Base-by-base conservation (phyloP, 2,888 invertebrate genomes). In the Drosophila mercatorum region DNA sequence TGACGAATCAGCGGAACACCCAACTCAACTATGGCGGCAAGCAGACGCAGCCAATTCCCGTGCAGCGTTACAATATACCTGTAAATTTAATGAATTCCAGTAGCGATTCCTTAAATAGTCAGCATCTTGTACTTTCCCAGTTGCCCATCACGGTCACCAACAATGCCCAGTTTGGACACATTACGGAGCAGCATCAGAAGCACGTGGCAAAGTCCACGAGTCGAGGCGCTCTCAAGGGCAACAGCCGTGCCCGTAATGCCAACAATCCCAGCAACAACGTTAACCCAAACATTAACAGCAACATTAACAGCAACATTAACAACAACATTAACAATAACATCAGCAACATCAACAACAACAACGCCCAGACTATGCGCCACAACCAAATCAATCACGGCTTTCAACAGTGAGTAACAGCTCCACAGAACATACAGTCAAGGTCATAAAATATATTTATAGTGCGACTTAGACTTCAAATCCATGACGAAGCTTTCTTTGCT, bases 41-140 rank as follows among this genome's bases (percentile, higher is more conserved):
- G 46, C 69, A 70, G 43, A 38, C 78, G 12, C 84, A 87, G 14
- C 41, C 84, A 22, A 69, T 88, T 40, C 77, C 91, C 7, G 71
- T 91, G 31, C 92, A 91, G 57, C 89, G 91, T 38, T 90, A 90
- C 63, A 92, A 89, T 73, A 87, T 91, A 74, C 91, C 91, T 38
- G 92, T 92, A 75, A 90, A 87, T 81, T 31, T 0, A 55, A 44
- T 28, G 43, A 31, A 12, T 34, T 22, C 14, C 17, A 5, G 6
- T 26, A 12, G 43, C 1, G 28, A 8, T n/a, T 28, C 7, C 8
- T 3, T 10, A n/a, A 28, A 26, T 6, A 22, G 31, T 49, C 40
- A 4, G 8, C 10, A 0, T 14, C 26, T 1, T 49, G 1, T 14
- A n/a, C 14, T 31, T 22, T 61, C 44, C 22, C 47, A 92, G 93